Evolutionary conservation across 1,140 invertebrate genomes (phyloP).

Genomic region (Wiebesia pumilae): DNA sequence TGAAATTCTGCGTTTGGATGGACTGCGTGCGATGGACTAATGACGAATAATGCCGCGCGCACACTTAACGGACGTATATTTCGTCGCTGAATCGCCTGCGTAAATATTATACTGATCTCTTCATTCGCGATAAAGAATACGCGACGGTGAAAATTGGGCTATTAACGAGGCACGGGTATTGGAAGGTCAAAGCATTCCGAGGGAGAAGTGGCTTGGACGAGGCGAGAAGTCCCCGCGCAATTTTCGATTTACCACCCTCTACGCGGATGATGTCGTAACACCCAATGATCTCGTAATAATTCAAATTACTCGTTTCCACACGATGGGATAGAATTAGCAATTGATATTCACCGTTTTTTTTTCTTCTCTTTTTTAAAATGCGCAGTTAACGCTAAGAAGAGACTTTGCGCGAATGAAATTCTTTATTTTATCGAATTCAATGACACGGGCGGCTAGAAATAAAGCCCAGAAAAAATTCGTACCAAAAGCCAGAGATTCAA

Average conservation of each 20-base stretch:
- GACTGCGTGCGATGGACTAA: no score
- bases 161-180: not conserved
- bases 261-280: not conserved
- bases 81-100: not conserved
- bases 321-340: no score
- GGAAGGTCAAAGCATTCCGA: not conserved
- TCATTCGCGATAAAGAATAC: not conserved
- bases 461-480: no score
- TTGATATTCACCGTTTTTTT: no score
- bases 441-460: no score
- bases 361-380: no score
- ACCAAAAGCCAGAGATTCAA: no score
- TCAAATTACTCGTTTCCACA: no score
- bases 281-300: no score
- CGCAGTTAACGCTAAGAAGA: no score
- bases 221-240: not conserved
- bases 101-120: not conserved
- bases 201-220: not conserved
- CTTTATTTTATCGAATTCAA: no score
- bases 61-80: not conserved
- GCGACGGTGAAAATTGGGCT: not conserved
- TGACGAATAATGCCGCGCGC: not conserved
- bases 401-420: no score
- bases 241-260: not conserved
- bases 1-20: not conserved